Conservation (phyloP, 2,888 invertebrate species). For the Cantharis lateralis region DNA sequence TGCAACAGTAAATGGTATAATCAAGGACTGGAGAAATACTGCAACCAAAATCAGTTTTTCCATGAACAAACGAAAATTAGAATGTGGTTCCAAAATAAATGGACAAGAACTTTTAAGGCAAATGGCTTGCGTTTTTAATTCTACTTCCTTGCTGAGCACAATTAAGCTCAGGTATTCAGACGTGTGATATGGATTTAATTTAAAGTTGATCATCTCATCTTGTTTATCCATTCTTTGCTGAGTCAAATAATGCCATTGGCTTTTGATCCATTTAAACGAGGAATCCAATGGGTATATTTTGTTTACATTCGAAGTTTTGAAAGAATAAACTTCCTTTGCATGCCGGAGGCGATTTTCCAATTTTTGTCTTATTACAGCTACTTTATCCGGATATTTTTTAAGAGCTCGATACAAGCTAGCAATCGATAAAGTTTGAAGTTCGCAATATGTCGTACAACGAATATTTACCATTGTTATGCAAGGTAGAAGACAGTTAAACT, state of each 20-base stretch:
- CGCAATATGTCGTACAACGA: slow-evolving; percentile 60
- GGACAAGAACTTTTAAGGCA: slow-evolving; percentile 57
- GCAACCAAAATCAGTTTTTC: slow-evolving; percentile 15
- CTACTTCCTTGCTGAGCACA: slow-evolving; percentile 37
- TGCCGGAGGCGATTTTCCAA: neutral
- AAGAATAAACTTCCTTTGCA: neutral
- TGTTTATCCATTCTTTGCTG: neutral
- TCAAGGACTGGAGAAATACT: slow-evolving; percentile 13
- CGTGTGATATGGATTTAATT: slow-evolving; percentile 16
- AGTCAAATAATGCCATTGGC: slow-evolving; percentile 1
- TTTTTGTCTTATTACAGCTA: slow-evolving; percentile 29
- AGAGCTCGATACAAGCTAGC: slow-evolving; percentile 57
- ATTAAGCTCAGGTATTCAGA: slow-evolving; percentile 36
- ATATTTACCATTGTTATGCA: slow-evolving; percentile 48
- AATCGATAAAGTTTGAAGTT: slow-evolving; percentile 59
- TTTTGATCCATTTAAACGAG: slow-evolving; percentile 14
- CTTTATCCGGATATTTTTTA: slow-evolving; percentile 57
- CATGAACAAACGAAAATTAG: slow-evolving; percentile 50
- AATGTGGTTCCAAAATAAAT: slow-evolving; percentile 58
- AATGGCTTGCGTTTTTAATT: slow-evolving; percentile 43
- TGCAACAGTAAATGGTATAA: slow-evolving; percentile 19
- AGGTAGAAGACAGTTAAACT: slow-evolving; percentile 57
- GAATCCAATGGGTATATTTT: neutral
- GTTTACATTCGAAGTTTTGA: neutral
- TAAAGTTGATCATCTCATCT: neutral